Evolutionary conservation across 2,797 vertebrate species (phyloP), one percentile per base, ranked within the genome.

Genomic region (Botia kubotai): DNA sequence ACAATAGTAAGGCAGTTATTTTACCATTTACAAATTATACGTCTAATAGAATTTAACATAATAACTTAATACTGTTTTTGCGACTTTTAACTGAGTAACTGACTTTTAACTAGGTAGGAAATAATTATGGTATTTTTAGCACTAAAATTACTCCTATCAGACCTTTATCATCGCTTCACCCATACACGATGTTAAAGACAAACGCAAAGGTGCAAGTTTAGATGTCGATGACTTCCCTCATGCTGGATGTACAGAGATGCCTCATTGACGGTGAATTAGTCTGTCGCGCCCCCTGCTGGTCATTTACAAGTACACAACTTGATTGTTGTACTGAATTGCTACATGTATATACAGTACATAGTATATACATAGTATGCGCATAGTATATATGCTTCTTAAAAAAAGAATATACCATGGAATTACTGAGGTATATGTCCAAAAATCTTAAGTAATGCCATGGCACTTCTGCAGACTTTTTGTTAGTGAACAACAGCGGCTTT

Each of bases 211-310:
- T 69, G 16, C 17, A 16, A 29, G 53, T 36, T 46, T 52, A 58
- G 53, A 43, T 3, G 39, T 46, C 29, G 50, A 53, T n/a, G 72
- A 19, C 21, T 43, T 62, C 57, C 58, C 2, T 46, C 2, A 19
- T 19, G 4, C 17, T 10, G 39, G 26, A 19, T 16, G 8, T n/a
- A 4, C 46, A n/a, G 4, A 11, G 66, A 5, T 0, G 23, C 13
- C 8, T 12, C 6, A 14, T 36, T 63, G 58, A n/a, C 33, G 16
- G 6, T 10, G 29, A 23, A 16, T 1, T 46, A 23, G 71, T 50
- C 71, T 55, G 50, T 12, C 16, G 71, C 79, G 79, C 79, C 79
- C 17, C 63, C 79, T 74, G 62, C 63, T 36, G 79, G 63, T 2
- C 39, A 48, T 2, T 33, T 7, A 14, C 19, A 65, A 26, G 23